A percentile compares a stretch with the other conserved stretches of the same genome.
Conservation (phyloP, 2,113 vertebrate species). For the Chitala chitala region DNA sequence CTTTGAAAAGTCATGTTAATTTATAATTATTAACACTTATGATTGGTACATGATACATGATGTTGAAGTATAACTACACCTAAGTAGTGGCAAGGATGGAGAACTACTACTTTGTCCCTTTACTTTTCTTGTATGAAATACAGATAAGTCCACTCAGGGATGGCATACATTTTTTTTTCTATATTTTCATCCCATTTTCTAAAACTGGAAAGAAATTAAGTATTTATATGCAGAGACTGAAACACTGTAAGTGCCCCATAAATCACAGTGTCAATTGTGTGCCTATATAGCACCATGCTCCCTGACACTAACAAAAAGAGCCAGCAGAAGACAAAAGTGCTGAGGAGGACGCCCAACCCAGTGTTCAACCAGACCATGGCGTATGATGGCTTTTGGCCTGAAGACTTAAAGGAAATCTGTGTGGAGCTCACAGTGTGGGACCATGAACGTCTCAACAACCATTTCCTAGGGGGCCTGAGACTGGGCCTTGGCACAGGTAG, state of each 20-base stretch:
- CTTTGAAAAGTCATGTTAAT: no score
- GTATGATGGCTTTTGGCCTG: slow-evolving; percentile 77
- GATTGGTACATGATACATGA: no score
- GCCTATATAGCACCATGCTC: slow-evolving; percentile 68
- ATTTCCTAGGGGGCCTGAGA: slow-evolving; percentile 82
- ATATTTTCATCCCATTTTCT: not conserved
- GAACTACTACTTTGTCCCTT: not conserved
- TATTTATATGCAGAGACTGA: not conserved
- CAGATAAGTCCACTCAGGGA: slow-evolving; percentile 10
- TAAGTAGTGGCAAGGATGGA: not conserved
- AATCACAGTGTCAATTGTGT: slow-evolving; percentile 10
- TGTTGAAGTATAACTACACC: no score
- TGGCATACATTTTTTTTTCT: slow-evolving; percentile 2
- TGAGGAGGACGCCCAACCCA: slow-evolving; percentile 74
- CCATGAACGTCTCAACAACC: slow-evolving; percentile 76
- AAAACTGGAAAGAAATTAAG: slow-evolving; percentile 8
- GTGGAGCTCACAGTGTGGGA: slow-evolving; percentile 92
- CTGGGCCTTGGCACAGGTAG: slow-evolving; percentile 86
- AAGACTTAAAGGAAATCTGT: slow-evolving; percentile 81
- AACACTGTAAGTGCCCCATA: not conserved
- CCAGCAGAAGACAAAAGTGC: slow-evolving; percentile 79
- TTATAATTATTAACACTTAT: no score
- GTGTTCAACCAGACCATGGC: slow-evolving; percentile 96
- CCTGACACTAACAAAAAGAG: slow-evolving; percentile 82
- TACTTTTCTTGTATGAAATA: not conserved